Base-by-base conservation (phyloP, 2,888 invertebrate species). In the Plagiodera versicolora region DNA sequence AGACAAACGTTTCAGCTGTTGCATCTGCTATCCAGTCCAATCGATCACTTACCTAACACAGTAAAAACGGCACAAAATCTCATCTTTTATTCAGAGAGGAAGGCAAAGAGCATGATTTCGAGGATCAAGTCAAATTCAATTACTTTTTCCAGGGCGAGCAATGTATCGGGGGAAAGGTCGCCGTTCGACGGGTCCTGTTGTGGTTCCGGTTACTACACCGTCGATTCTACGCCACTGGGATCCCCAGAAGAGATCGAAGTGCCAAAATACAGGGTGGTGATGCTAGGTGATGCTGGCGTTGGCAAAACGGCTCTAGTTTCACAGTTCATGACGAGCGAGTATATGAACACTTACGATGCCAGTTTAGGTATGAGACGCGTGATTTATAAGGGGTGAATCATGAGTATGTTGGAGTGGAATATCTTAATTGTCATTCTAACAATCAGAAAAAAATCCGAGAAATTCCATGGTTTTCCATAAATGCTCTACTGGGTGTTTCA, bases 241-340 rank as follows among this genome's bases (percentile, higher is more conserved):
- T 90, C 90, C 0, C 90, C 88, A 11, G 91, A 89, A 62, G 87
- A 87, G 28, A 87, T 88, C 32, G 89, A 88, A 82, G 83, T 85
- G 64, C 84, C 87, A 1, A 90, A 91, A 72, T 89, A 92, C 79
- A 84, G 92, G n/a, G 91, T 94, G 61, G 91, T 93, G 9, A 83
- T 94, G 77, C 82, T 94, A 3, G 94, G 90, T 0, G 92, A 92
- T 72, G 87, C 92, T 0, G 93, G 93, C 0, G 94, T 94, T 14
- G 95, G 96, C 1, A 96, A 95, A 81, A 92, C 94, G 0, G 92
- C 95, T 1, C 83, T 96, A 20, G 93, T 94, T 1, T 91, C 91
- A 0, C 95, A 96, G 77, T 95, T 96, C 78, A 94, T 94, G 92
- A 95, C 95, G 28, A 94, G 94, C 67, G 95, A 95, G 75, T 95